Evolutionary conservation across 2,113 vertebrate genomes (phyloP), one percentile per base, ranked within the genome.

Genomic region (Boulengeromyrus knoepffleri): DNA sequence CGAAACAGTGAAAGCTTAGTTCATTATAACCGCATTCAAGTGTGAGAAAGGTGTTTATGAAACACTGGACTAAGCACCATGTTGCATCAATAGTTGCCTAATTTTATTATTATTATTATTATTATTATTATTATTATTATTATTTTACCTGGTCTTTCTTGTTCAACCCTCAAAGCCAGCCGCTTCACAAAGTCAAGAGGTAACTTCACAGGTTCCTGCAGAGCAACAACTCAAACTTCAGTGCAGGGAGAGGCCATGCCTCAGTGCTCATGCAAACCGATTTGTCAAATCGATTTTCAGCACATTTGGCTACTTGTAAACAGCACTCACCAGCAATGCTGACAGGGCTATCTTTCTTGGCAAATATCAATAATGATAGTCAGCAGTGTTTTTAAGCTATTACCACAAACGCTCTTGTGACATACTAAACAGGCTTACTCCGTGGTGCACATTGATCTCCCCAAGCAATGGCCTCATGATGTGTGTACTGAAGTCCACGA

Each of bases 391-490:
- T 42, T 80, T 80, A 80, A 80, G 74, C 17, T n/a, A 85, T 47
- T 45, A 47, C 15, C 45, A 85, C 74, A 84, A 84, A 45, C 83
- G 6, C 42, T 46, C 80, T 10, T 24, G 1, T 85, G 7, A 85
- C 21, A 85, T 24, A 8, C 13, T 31, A 87, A 36, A 53, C 85
- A 53, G 24, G 3, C 94, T 96, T 95, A 99, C 98, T 95, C 98
- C 98, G 12, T 97, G 97, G 88, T 99, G 98, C 93, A 99, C 96
- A 19, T 96, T 98, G 92, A 96, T 98, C 91, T 99, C 98, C 91
- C 99, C 99, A 83, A 99, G 95, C 93, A 99, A 97, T 91, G 97
- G 97, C 94, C 97, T 98, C 98, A 99, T 99, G 80, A 99, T 96
- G 27, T 97, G 97, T 94, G 97, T 98, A 93, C 97, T 97, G 7